Percentiles rank a stretch among this genome's conserved stretches.
Conservation (phyloP, 1,140 invertebrate species). For the Magallana gigas region DNA sequence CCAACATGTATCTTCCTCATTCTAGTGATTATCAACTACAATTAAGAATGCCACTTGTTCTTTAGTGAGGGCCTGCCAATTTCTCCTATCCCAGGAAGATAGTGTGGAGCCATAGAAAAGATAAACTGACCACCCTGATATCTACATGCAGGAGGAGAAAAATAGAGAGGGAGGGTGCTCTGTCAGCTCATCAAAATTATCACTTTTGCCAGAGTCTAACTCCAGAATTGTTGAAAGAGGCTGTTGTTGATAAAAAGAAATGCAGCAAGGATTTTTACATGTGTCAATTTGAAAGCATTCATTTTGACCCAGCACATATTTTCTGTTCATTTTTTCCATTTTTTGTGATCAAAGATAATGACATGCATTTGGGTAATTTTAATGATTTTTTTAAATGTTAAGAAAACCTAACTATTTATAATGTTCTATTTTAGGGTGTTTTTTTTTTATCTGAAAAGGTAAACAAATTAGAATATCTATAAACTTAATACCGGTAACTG, state of each 20-base stretch:
- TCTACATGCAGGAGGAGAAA: background rate
- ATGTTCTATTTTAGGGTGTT: background rate
- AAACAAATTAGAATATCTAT: background rate
- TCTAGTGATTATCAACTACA: conserved; percentile 21
- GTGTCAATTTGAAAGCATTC: background rate
- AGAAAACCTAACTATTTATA: too few species aligned
- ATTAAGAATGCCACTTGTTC: conserved; percentile 33
- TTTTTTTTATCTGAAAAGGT: background rate
- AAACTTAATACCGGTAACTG: background rate
- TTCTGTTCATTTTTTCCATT: too few species aligned
- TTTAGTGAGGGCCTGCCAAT: conserved; percentile 23
- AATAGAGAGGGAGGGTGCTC: background rate
- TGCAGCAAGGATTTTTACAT: background rate
- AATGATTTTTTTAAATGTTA: too few species aligned
- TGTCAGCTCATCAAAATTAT: conserved; percentile 25
- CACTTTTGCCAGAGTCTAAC: conserved; percentile 22
- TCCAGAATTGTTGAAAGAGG: conserved; percentile 8
- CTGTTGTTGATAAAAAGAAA: background rate
- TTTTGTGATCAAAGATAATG: too few species aligned
- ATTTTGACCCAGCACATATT: background rate
- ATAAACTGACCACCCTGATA: conserved; percentile 20
- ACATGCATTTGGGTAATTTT: too few species aligned
- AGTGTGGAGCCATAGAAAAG: conserved; percentile 25
- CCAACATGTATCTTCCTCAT: background rate
- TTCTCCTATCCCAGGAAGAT: conserved; percentile 16